phyloP scores from a whole-genome alignment of 2,888 invertebrate species.

The Eulithis testata region DNA sequence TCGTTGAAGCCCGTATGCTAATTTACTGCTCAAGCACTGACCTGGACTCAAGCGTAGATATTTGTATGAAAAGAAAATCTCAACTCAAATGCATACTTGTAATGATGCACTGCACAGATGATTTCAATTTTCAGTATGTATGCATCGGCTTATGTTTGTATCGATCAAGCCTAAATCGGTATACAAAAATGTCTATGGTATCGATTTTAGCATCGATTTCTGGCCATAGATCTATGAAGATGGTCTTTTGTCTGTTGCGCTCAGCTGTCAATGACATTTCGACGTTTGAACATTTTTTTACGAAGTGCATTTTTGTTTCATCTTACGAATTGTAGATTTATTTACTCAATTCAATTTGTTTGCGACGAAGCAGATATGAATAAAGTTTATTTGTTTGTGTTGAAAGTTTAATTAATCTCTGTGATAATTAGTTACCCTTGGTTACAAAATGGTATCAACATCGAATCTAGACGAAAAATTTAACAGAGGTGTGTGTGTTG shows the following conservation, averaged over 20 bases:
- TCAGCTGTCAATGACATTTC: slow-evolving; percentile 81
- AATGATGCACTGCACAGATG: no score
- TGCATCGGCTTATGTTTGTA: no score
- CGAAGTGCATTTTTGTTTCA: slow-evolving; percentile 61
- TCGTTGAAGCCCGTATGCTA: no score
- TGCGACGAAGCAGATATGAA: slow-evolving; percentile 8
- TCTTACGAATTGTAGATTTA: slow-evolving; percentile 31
- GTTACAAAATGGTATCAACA: slow-evolving; percentile 73
- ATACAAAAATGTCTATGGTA: slow-evolving; percentile 26
- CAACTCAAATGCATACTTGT: no score
- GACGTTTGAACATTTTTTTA: slow-evolving; percentile 65
- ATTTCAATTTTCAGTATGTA: no score
- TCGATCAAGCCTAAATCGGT: no score
- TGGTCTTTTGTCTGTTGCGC: slow-evolving; percentile 65
- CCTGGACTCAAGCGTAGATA: no score
- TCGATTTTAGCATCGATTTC: slow-evolving; percentile 62
- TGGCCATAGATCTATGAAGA: slow-evolving; percentile 64
- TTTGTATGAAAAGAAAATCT: no score
- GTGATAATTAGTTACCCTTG: slow-evolving; percentile 37
- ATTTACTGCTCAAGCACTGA: no score
- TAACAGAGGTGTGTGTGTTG: slow-evolving; percentile 62
- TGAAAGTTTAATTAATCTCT: slow-evolving; percentile 27
- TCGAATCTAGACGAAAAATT: slow-evolving; percentile 78
- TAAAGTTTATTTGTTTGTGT: slow-evolving; percentile 10
- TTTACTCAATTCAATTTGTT: slow-evolving; percentile 43